Percentiles rank a stretch among this genome's conserved stretches.
Evolutionary conservation across 2,113 vertebrate species (phyloP).

Genomic region (Hippocampus guttulatus): DNA sequence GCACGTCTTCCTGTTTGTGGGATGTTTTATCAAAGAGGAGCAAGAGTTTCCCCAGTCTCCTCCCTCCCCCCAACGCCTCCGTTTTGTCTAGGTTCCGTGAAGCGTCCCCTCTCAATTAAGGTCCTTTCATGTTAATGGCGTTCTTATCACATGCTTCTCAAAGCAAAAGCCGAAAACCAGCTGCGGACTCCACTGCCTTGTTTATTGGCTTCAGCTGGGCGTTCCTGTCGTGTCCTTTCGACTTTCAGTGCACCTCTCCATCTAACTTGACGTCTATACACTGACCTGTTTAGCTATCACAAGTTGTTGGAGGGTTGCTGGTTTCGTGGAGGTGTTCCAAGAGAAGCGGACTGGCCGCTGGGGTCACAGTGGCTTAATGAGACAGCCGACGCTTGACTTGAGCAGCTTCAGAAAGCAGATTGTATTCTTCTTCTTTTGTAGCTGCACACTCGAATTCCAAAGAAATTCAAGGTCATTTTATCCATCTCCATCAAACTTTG

Average conservation of each 20-base stretch:
- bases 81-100: slow-evolving; percentile 49
- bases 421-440: neutral
- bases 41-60: slow-evolving; percentile 38
- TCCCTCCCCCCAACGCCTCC: slow-evolving; percentile 10
- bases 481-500: slow-evolving; percentile 37
- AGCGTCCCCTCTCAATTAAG: slow-evolving; percentile 70
- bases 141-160: slow-evolving; percentile 61
- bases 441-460: slow-evolving; percentile 19
- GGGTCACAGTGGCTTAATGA: slow-evolving; percentile 41
- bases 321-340: slow-evolving; percentile 30
- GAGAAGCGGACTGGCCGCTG: slow-evolving; percentile 25
- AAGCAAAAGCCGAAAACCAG: slow-evolving; percentile 48
- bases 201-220: slow-evolving; percentile 20
- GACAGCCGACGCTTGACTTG: slow-evolving; percentile 38
- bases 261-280: slow-evolving; percentile 6
- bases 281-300: slow-evolving; percentile 45
- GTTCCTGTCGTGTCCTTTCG: slow-evolving; percentile 33
- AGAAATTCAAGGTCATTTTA: slow-evolving; percentile 49
- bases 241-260: slow-evolving; percentile 29
- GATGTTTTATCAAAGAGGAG: slow-evolving; percentile 59
- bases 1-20: slow-evolving; percentile 28
- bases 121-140: slow-evolving; percentile 69
- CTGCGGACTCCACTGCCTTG: slow-evolving; percentile 42
- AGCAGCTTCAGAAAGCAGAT: slow-evolving; percentile 26
- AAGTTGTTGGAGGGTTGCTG: slow-evolving; percentile 15